These are phyloP conservation scores for Eristalinus aeneus DNA, from an alignment of 2,888 invertebrate species.

Conservation along the genomic window DNA sequence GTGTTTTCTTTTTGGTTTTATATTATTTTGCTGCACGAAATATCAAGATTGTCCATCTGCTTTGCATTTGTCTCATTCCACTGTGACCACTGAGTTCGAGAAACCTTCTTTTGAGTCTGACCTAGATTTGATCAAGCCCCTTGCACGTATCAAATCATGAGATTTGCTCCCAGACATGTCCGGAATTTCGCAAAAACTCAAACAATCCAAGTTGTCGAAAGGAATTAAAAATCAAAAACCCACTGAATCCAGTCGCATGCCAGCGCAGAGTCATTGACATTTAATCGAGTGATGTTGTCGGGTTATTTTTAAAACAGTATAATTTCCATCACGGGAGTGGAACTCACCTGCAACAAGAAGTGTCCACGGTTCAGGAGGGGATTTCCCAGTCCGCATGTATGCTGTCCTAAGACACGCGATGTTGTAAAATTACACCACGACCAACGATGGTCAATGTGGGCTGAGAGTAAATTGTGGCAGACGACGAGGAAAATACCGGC, in stretches of 20 bases:
- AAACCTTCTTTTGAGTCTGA: too few species aligned
- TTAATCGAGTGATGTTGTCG: slow-evolving; percentile 41
- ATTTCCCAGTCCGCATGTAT: slow-evolving; percentile 25
- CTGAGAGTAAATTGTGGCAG: slow-evolving; percentile 14
- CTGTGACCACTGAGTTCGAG: too few species aligned
- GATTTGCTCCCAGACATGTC: too few species aligned
- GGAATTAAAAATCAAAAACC: slow-evolving; percentile 36
- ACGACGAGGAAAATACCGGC: slow-evolving; percentile 38
- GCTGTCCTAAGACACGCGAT: slow-evolving; percentile 52
- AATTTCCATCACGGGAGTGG: slow-evolving; percentile 21
- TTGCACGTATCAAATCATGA: too few species aligned
- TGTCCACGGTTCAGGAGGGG: slow-evolving; percentile 3
- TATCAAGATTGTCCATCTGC: too few species aligned
- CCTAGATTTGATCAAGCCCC: too few species aligned
- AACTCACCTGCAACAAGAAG: slow-evolving; percentile 54
- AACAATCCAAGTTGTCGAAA: not conserved
- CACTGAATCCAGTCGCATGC: slow-evolving; percentile 42
- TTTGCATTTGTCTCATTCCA: too few species aligned
- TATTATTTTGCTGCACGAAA: too few species aligned
- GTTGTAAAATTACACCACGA: slow-evolving; percentile 41
- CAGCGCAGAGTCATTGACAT: slow-evolving; percentile 57
- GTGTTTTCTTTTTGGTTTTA: too few species aligned
- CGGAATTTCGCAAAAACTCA: too few species aligned
- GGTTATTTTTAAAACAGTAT: slow-evolving; percentile 57
- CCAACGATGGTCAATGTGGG: not conserved